Base-by-base conservation (phyloP, 2,888 invertebrate genomes). In the Hedychridium roseum region DNA sequence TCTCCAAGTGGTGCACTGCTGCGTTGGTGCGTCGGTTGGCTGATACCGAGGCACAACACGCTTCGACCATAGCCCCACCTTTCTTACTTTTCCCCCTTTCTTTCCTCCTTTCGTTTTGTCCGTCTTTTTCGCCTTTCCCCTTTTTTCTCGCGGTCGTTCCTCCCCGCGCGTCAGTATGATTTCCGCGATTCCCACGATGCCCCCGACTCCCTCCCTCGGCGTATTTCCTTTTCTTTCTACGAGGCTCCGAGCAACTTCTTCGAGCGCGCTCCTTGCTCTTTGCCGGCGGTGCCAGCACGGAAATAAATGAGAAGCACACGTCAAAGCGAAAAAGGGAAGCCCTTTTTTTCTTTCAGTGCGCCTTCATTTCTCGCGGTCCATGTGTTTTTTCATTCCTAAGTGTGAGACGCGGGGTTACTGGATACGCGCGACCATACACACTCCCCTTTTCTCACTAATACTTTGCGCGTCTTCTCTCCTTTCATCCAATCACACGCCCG, bases 221-320 rank as follows among this genome's bases (percentile, higher is more conserved):
- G n/a, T n/a, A n/a, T n/a, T 49, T 43, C 30, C 34, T 36, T 35
- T 14, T 35, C 31, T 27, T 15, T 52, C 50, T 44, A 48, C 54
- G 39, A 40, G 31, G 35, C 32, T 36, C 28, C 47, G 43, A 38
- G 30, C 35, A 40, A 45, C 45, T 45, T 34, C 28, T 23, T 32
- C 14, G 17, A 20, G 27, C 14, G 21, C 39, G 17, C 35, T 11
- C 18, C 12, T 30, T 34, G 39, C 42, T 40, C 48, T 50, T 40
- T 44, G 47, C 47, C 50, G 49, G 40, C 56, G 43, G 52, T 57
- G 45, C 41, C 50, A 50, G 54, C 51, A 43, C 54, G 54, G 60
- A 63, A 68, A 66, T 68, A 70, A 70, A 70, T 66, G 68, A 69
- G 66, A 66, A 67, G 66, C 68, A 62, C 64, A 60, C 67, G 63